Percentiles rank a stretch among this genome's conserved stretches.
phyloP scores from a whole-genome alignment of 2,113 vertebrate genomes.

The Zosterops pallidus region DNA sequence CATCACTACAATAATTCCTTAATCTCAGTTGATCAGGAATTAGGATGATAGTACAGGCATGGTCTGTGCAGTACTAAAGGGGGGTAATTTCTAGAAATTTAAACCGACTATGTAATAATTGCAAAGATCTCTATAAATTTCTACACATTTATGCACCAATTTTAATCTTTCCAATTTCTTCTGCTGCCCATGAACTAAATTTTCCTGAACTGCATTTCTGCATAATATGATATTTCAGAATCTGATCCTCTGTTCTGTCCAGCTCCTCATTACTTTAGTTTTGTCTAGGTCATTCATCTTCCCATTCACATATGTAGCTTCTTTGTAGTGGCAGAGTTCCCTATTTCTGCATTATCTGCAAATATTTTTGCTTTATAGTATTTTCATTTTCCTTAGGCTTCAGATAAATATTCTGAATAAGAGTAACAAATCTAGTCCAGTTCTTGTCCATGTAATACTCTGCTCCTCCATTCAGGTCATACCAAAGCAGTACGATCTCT shows the following conservation, averaged over 20 bases:
- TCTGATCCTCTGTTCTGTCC: slow-evolving; percentile 2
- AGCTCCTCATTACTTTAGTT: slow-evolving; percentile 15
- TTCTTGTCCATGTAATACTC: not conserved
- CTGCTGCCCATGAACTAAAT: not conserved
- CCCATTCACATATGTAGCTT: not conserved
- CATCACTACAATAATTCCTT: not conserved
- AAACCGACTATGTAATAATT: slow-evolving; percentile 11
- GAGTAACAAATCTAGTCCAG: not conserved
- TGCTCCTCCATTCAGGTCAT: not conserved
- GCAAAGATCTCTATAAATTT: slow-evolving; percentile 20
- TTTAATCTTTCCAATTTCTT: slow-evolving; percentile 12
- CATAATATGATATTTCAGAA: not conserved
- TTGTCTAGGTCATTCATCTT: slow-evolving; percentile 44
- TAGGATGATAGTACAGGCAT: slow-evolving; percentile 20
- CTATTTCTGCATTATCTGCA: slow-evolving; percentile 26
- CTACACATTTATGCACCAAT: not conserved
- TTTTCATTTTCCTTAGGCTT: slow-evolving; percentile 4
- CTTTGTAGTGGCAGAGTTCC: not conserved
- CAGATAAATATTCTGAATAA: not conserved
- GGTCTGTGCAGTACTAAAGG: not conserved
- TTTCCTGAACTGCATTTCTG: slow-evolving; percentile 9
- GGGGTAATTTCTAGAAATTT: slow-evolving; percentile 36
- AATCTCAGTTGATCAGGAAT: slow-evolving; percentile 20
- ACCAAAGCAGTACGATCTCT: not conserved
- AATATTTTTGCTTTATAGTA: slow-evolving; percentile 27